Conservation (phyloP, 2,113 vertebrate genomes). For the Catharus minimus region DNA sequence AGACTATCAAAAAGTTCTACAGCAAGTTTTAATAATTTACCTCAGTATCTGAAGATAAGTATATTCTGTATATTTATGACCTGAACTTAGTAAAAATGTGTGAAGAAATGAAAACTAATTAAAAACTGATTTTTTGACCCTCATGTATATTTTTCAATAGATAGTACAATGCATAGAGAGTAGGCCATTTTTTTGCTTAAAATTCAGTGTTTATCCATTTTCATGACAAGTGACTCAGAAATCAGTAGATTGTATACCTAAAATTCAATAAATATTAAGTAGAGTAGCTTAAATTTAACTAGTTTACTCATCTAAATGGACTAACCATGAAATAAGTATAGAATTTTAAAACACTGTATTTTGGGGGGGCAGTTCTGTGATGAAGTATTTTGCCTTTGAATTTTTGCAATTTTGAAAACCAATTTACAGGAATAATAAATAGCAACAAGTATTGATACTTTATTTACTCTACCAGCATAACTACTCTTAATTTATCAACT, state of each 20-base stretch:
- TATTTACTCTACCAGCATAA: not conserved
- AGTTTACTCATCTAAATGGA: not conserved
- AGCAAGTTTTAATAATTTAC: not conserved
- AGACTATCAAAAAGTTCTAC: not conserved
- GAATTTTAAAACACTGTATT: not conserved
- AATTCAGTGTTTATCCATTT: not conserved
- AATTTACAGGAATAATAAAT: too few relatives aligned
- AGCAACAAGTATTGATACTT: not conserved
- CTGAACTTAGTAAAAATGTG: not conserved
- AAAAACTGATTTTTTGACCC: not conserved
- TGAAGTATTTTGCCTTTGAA: too few relatives aligned
- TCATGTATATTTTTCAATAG: not conserved
- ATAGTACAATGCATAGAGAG: not conserved
- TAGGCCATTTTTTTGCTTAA: not conserved
- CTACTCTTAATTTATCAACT: not conserved
- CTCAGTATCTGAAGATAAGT: not conserved
- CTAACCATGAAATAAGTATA: not conserved
- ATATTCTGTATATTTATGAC: not conserved
- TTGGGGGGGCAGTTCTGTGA: too few relatives aligned
- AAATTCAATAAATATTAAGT: not conserved
- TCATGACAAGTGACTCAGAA: not conserved
- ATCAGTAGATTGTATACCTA: not conserved
- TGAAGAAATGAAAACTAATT: not conserved
- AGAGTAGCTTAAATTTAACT: not conserved
- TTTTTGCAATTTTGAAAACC: too few relatives aligned